These are phyloP conservation scores for Stenichneumon culpator DNA, from an alignment of 2,888 invertebrate species.

Conservation along the genomic window DNA sequence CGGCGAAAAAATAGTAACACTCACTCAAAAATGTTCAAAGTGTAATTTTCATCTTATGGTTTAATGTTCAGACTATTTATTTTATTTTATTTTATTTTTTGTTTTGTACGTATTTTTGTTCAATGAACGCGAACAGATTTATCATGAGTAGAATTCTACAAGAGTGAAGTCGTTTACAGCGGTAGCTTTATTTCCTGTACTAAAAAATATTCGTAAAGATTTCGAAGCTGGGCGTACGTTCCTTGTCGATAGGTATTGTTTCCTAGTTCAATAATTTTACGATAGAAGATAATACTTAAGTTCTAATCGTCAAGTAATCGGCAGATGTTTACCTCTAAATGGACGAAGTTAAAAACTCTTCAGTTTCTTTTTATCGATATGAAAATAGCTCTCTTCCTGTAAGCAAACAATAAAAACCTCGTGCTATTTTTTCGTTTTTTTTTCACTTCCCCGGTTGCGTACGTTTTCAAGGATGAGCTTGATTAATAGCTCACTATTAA, in stretches of 20 bases:
- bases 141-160: not conserved
- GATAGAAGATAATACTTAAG: slow-evolving; percentile 3
- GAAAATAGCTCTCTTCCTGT: slow-evolving; percentile 38
- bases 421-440: slow-evolving; percentile 19
- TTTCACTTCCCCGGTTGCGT: not conserved
- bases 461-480: not conserved
- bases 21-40: not conserved
- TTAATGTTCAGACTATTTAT: too few relatives aligned
- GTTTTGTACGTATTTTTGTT: not conserved
- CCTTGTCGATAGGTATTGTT: not conserved
- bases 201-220: not conserved
- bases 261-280: not conserved
- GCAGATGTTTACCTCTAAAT: not conserved
- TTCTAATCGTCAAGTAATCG: slow-evolving; percentile 15
- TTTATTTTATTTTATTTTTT: not conserved
- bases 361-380: not conserved
- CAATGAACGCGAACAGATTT: not conserved
- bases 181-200: too few relatives aligned
- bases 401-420: slow-evolving; percentile 38
- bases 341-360: not conserved
- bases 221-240: not conserved
- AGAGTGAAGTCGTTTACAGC: not conserved
- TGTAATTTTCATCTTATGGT: not conserved
- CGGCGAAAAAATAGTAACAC: too few relatives aligned
- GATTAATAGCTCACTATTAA: too few relatives aligned